Evolutionary conservation across 2,888 invertebrate genomes (phyloP).

Genomic region (Plagodis pulveraria): DNA sequence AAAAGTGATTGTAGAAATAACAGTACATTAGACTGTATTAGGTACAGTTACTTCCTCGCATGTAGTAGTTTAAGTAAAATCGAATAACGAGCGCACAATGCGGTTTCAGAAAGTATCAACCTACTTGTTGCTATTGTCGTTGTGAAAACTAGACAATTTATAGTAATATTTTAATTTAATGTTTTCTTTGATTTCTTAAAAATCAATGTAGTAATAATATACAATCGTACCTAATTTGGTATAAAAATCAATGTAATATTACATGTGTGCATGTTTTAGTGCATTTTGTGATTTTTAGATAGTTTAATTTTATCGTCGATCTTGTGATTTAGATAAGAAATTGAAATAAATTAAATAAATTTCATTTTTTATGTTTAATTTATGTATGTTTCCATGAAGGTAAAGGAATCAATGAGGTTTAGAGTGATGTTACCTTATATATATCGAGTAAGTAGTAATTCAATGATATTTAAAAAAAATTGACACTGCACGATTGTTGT

Average conservation of each 20-base stretch:
- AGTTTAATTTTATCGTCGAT: conserved; percentile 83
- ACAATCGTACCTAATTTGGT: conserved; percentile 77
- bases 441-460: too few species aligned
- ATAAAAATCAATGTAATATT: conserved; percentile 78
- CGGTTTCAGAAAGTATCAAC: conserved; percentile 46
- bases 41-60: conserved; percentile 73
- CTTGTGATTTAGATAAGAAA: conserved; percentile 82
- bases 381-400: not conserved
- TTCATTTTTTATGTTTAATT: conserved; percentile 36
- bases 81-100: conserved; percentile 46
- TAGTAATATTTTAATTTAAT: conserved; percentile 50
- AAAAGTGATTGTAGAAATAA: conserved; percentile 71
- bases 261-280: conserved; percentile 85
- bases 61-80: conserved; percentile 51
- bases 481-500: too few species aligned
- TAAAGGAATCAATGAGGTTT: too few species aligned
- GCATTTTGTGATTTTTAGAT: conserved; percentile 85
- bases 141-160: conserved; percentile 63
- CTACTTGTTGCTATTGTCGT: conserved; percentile 46
- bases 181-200: conserved; percentile 52
- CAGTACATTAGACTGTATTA: conserved; percentile 53
- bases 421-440: too few species aligned
- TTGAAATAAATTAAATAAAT: conserved; percentile 68
- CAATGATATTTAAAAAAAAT: too few species aligned
- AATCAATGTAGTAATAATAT: conserved; percentile 64